A percentile compares a stretch with the other conserved stretches of the same genome.
phyloP scores from a whole-genome alignment of 1,140 invertebrate genomes.

The honey bee (Apis mellifera) region Amel_HAv3.1 CM009934.2:6776001-6776500 shows the following conservation, averaged over 20 bases:
- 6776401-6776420: conserved; percentile 13
- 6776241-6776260: conserved; percentile 18
- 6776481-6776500: conserved; percentile 65
- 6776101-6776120: conserved; percentile 36
- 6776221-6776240: conserved; percentile 45
- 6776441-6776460: conserved; percentile 63
- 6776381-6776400: not conserved
- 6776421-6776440: conserved; percentile 42
- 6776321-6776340: conserved; percentile 51
- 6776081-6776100: conserved; percentile 7
- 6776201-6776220: conserved; percentile 43
- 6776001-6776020: not conserved
- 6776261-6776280: conserved; percentile 21
- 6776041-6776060: not conserved
- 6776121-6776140: not conserved
- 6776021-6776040: not conserved
- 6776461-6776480: conserved; percentile 71
- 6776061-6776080: not conserved
- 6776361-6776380: conserved; percentile 36
- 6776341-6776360: conserved; percentile 35
- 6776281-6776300: conserved; percentile 39
- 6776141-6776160: conserved; percentile 31
- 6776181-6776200: conserved; percentile 42
- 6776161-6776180: conserved; percentile 53
- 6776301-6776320: conserved; percentile 38